phyloP scores from a whole-genome alignment of 2,113 vertebrate genomes.

The Lucifuga dentata region DNA sequence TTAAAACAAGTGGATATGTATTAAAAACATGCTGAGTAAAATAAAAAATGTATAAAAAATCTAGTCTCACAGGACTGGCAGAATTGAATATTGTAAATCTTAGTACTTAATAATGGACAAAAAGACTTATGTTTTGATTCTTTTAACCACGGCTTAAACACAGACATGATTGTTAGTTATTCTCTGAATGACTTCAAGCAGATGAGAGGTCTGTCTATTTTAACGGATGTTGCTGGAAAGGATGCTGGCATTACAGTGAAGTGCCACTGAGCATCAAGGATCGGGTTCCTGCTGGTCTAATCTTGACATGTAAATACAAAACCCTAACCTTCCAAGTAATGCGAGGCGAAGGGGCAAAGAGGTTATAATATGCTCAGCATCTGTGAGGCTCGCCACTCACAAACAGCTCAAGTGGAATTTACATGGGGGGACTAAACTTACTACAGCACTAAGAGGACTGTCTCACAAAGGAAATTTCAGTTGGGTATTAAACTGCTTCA shows the following conservation, averaged over 20 bases:
- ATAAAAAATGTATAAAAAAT: too few species aligned
- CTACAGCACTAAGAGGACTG: slow-evolving; percentile 6
- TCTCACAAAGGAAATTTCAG: not conserved
- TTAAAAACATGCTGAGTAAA: too few species aligned
- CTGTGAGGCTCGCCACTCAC: not conserved
- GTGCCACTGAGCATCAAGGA: slow-evolving; percentile 15
- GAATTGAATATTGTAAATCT: too few species aligned
- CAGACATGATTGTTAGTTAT: not conserved
- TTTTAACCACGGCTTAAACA: slow-evolving; percentile 14
- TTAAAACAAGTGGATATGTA: too few species aligned
- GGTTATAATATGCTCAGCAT: slow-evolving; percentile 35
- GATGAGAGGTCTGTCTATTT: slow-evolving; percentile 33
- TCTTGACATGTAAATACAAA: slow-evolving; percentile 60
- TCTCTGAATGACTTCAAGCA: slow-evolving; percentile 19
- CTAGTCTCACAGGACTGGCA: too few species aligned
- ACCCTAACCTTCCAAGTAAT: slow-evolving; percentile 30
- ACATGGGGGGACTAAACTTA: slow-evolving; percentile 8
- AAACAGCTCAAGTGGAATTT: slow-evolving; percentile 4
- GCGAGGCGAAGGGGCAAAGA: slow-evolving; percentile 36
- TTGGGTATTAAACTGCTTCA: too few species aligned
- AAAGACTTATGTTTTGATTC: not conserved
- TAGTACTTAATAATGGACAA: too few species aligned
- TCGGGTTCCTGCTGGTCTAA: slow-evolving; percentile 32
- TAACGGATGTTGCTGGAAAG: slow-evolving; percentile 27
- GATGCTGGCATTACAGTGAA: slow-evolving; percentile 25